These are phyloP conservation scores for Gobionotothen gibberifrons DNA, from an alignment of 2,797 vertebrate species.

Conservation along the genomic window DNA sequence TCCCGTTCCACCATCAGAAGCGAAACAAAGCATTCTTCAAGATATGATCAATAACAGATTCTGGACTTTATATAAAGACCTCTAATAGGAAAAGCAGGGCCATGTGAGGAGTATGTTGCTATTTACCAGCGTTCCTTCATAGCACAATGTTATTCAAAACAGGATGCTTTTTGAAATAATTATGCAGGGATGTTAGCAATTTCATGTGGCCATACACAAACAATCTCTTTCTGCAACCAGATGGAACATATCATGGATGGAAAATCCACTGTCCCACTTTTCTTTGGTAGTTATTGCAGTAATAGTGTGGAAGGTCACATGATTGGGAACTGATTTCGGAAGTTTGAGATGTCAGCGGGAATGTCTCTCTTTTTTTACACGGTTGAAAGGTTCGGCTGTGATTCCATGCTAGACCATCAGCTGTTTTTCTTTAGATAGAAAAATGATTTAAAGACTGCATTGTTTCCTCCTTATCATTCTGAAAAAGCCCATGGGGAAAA, in stretches of 20 bases:
- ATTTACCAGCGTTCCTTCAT: conserved; percentile 71
- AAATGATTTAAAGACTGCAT: conserved; percentile 35
- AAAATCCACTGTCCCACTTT: conserved; percentile 58
- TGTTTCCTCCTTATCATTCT: conserved; percentile 41
- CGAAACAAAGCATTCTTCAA: conserved; percentile 19
- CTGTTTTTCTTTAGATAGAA: conserved; percentile 9
- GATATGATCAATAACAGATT: conserved; percentile 57
- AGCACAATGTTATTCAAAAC: conserved; percentile 75
- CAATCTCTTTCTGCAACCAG: conserved; percentile 66
- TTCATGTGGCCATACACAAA: conserved; percentile 75
- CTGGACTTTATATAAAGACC: conserved; percentile 52
- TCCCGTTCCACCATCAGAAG: conserved; percentile 37
- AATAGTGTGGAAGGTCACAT: conserved; percentile 24
- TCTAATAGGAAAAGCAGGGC: conserved; percentile 58
- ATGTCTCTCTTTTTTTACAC: conserved; percentile 11
- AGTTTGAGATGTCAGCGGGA: conserved; percentile 30
- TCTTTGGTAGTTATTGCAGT: conserved; percentile 20
- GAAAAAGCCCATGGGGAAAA: conserved; percentile 54
- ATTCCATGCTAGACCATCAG: neutral
- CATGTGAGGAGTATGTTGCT: conserved; percentile 65
- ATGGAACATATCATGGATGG: conserved; percentile 75
- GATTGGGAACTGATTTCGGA: conserved; percentile 36
- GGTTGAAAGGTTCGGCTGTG: conserved; percentile 18
- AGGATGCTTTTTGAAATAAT: conserved; percentile 83
- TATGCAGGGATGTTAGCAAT: conserved; percentile 79